Evolutionary conservation across 2,888 invertebrate species (phyloP).

Genomic region (Toxonevra muliebris): DNA sequence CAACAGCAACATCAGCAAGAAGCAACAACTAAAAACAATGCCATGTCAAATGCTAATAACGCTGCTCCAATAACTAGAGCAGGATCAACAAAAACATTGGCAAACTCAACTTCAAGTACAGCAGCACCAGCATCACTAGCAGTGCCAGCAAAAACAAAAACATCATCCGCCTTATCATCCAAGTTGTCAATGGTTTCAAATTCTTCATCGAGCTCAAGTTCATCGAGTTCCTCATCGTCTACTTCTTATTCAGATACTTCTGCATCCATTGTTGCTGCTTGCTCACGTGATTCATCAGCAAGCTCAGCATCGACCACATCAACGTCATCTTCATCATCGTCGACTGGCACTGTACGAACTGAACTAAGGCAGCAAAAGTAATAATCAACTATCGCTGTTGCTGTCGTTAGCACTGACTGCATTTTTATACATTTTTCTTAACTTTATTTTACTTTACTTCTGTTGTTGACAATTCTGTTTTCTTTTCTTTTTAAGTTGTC

Average conservation of each 20-base stretch:
- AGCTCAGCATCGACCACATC: slow-evolving; percentile 32
- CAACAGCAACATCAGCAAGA: slow-evolving; percentile 36
- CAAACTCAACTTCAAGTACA: slow-evolving; percentile 28
- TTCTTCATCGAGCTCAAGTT: slow-evolving; percentile 29
- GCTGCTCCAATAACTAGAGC: slow-evolving; percentile 27
- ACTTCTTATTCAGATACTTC: slow-evolving; percentile 34
- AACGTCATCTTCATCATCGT: slow-evolving; percentile 54
- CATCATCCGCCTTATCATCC: slow-evolving; percentile 45
- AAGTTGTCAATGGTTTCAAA: slow-evolving; percentile 35
- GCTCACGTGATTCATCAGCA: slow-evolving; percentile 5
- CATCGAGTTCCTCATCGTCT: slow-evolving; percentile 24
- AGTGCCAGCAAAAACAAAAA: slow-evolving; percentile 10
- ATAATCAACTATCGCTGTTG: neutral
- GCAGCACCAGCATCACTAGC: slow-evolving; percentile 21
- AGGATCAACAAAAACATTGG: slow-evolving; percentile 33
- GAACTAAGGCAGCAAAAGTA: slow-evolving; percentile 54
- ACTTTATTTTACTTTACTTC: neutral
- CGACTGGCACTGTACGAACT: slow-evolving; percentile 64
- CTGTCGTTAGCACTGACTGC: neutral
- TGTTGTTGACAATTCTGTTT: neutral
- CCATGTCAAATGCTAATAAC: slow-evolving; percentile 15
- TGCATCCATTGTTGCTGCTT: neutral
- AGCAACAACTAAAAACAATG: slow-evolving; percentile 29
- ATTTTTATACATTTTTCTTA: neutral
- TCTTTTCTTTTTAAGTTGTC: too few relatives aligned